phyloP scores from a whole-genome alignment of 2,797 vertebrate species.

The Melanotaenia parkinsoni region DNA sequence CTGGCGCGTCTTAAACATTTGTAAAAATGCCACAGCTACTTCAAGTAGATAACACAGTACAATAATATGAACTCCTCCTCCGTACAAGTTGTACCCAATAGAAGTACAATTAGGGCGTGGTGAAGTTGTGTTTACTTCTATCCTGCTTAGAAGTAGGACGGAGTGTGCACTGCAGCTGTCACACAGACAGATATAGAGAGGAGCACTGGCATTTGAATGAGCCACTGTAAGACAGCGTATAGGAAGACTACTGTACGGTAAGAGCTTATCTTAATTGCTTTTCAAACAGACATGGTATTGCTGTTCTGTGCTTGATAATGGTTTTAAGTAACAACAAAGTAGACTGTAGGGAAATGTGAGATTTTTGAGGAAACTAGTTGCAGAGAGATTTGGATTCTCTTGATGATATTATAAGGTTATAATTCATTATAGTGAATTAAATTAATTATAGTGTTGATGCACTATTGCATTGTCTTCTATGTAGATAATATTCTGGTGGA shows the following conservation, averaged over 20 bases:
- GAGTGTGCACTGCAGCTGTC: conserved; percentile 59
- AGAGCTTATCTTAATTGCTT: conserved; percentile 12
- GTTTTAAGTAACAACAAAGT: background rate
- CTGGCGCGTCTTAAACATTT: background rate
- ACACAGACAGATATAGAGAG: conserved; percentile 23
- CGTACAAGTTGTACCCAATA: conserved; percentile 53
- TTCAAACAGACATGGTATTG: background rate
- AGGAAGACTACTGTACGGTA: conserved; percentile 69
- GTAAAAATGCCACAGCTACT: background rate
- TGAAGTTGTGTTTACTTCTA: conserved; percentile 71
- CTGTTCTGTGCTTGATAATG: background rate
- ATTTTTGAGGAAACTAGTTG: background rate
- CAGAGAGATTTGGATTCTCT: background rate
- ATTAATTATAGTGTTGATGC: background rate
- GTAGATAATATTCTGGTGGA: background rate
- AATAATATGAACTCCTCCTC: conserved; percentile 50
- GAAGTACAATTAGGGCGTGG: conserved; percentile 52
- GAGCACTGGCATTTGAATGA: conserved; percentile 51
- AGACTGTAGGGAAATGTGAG: background rate
- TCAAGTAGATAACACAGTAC: background rate
- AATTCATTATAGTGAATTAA: background rate
- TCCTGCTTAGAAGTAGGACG: conserved; percentile 70
- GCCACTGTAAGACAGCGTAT: conserved; percentile 59
- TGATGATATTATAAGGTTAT: background rate
- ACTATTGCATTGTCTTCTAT: background rate